Base-by-base conservation (phyloP, 2,113 vertebrate species). In the Heterocephalus glaber region DNA sequence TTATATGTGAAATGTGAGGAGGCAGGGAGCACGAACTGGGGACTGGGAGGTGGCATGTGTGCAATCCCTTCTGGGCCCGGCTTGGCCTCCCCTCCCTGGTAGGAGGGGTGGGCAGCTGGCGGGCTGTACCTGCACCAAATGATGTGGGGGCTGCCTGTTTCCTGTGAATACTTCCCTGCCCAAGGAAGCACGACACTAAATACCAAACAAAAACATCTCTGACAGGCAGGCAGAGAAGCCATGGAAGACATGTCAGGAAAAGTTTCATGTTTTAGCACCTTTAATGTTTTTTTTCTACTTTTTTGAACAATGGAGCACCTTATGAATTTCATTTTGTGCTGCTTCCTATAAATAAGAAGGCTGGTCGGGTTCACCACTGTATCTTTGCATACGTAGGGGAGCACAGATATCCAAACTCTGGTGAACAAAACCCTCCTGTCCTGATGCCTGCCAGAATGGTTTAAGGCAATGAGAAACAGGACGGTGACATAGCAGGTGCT, bases 21-120 rank as follows among this genome's bases (percentile, higher is more conserved):
- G 24, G n/a, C 12, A 3, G 9, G 0, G 24, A 41, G 38, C n/a
- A 13, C 19, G 13, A 3, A 4, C 20, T 0, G 6, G 49, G 33
- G n/a, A 47, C 35, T 24, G 20, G 56, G 65, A 86, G 58, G 44
- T 17, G 7, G 38, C 20, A 60, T 17, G n/a, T 33, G 4, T 79
- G 2, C 3, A 9, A 12, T 58, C 28, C 2, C 24, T 24, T 6
- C 0, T 1, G 8, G n/a, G 38, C 2, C 35, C 68, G 13, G 22
- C 63, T 35, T 28, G 33, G 52, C 52, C 13, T 56, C 41, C 24
- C 41, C 22, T 3, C 80, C 52, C 7, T 30, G 28, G 52, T 24
- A 70, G 85, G 52, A 76, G 1, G 14, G 54, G 30, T 30, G 33
- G 47, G 70, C 28, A 86, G 86, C 77, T 52, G 76, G 41, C 49